Evolutionary conservation across 2,888 invertebrate species (phyloP).

Genomic region (Diloba caeruleocephala): DNA sequence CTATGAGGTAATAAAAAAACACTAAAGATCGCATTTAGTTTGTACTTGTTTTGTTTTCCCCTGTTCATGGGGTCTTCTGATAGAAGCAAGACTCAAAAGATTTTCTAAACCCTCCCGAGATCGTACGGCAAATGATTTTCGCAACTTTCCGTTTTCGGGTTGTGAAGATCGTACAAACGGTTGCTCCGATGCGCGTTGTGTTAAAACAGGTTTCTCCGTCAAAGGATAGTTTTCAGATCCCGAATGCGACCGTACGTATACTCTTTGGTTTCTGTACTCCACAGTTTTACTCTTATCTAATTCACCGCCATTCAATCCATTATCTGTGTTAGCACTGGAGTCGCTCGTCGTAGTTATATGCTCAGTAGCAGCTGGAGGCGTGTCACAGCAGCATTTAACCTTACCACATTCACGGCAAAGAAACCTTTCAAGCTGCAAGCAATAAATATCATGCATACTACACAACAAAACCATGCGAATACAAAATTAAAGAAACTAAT

Average conservation of each 20-base stretch:
- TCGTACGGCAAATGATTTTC: slow-evolving; percentile 82
- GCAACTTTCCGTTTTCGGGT: slow-evolving; percentile 77
- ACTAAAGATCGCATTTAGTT: slow-evolving; percentile 49
- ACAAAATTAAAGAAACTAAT: slow-evolving; percentile 47
- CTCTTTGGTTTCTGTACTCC: slow-evolving; percentile 72
- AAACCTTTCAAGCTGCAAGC: slow-evolving; percentile 93
- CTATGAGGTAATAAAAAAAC: slow-evolving; percentile 22
- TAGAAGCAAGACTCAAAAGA: slow-evolving; percentile 74
- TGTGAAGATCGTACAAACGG: slow-evolving; percentile 73
- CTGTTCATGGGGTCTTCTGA: slow-evolving; percentile 73
- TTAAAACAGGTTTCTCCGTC: slow-evolving; percentile 54
- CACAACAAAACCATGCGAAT: slow-evolving; percentile 81
- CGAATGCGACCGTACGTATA: slow-evolving; percentile 66
- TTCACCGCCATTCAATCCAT: slow-evolving; percentile 47
- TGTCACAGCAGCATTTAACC: slow-evolving; percentile 90
- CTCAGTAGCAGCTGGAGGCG: slow-evolving; percentile 56
- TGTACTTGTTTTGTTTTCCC: slow-evolving; percentile 70
- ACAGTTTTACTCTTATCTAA: slow-evolving; percentile 60
- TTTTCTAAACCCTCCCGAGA: slow-evolving; percentile 84
- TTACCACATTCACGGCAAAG: slow-evolving; percentile 92
- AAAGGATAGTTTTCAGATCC: slow-evolving; percentile 63
- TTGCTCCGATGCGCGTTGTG: slow-evolving; percentile 71
- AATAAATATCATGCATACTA: slow-evolving; percentile 90
- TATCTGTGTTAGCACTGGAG: slow-evolving; percentile 45
- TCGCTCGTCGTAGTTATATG: slow-evolving; percentile 48